phyloP scores from a whole-genome alignment of 2,888 invertebrate genomes.

The Caradrina kadenii region DNA sequence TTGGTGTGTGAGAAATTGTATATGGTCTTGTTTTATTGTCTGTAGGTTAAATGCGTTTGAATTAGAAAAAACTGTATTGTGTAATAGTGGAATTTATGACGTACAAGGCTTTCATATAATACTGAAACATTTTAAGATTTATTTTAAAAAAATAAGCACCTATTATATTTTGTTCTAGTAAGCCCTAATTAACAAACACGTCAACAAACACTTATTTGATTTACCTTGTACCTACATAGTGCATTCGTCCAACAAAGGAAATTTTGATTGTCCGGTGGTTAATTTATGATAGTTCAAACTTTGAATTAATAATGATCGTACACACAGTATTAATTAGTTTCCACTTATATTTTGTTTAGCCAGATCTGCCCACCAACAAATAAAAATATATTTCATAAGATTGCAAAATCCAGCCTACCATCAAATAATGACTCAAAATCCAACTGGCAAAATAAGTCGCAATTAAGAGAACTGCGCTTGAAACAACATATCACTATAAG shows the following conservation, averaged over 20 bases:
- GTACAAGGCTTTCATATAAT: background rate
- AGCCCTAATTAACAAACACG: background rate
- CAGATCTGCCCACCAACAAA: background rate
- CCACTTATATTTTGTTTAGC: background rate
- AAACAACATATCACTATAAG: slow-evolving; percentile 70
- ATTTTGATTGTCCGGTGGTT: slow-evolving; percentile 2
- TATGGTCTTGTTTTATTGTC: slow-evolving; percentile 15
- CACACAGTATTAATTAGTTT: slow-evolving; percentile 14
- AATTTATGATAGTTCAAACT: slow-evolving; percentile 20
- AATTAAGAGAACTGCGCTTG: slow-evolving; percentile 66
- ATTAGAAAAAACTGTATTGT: background rate
- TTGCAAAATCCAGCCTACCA: background rate
- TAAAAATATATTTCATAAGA: background rate
- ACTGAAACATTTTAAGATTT: background rate
- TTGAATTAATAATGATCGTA: slow-evolving; percentile 28
- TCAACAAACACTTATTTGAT: slow-evolving; percentile 1
- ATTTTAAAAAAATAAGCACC: background rate
- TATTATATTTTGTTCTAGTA: background rate
- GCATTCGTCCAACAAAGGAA: slow-evolving; percentile 8
- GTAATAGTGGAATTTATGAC: background rate
- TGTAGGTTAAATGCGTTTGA: background rate
- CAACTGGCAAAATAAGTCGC: slow-evolving; percentile 53
- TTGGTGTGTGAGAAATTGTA: slow-evolving; percentile 13
- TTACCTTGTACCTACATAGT: background rate
- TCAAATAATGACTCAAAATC: slow-evolving; percentile 30